A percentile compares a stretch with the other conserved stretches of the same genome.
Evolutionary conservation across 2,888 invertebrate genomes (phyloP).

Genomic region (Ormyrus nitidulus): DNA sequence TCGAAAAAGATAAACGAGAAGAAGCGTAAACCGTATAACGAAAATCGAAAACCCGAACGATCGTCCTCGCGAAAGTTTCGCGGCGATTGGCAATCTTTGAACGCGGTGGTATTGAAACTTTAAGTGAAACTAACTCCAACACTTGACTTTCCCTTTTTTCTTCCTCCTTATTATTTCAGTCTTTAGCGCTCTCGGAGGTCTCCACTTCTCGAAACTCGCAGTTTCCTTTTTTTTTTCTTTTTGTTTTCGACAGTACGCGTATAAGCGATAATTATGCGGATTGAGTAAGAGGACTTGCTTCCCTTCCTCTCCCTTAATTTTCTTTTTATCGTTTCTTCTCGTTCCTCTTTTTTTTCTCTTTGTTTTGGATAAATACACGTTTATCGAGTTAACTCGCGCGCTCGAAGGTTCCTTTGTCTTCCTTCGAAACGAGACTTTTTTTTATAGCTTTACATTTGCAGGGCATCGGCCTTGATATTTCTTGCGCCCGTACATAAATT

Average conservation of each 20-base stretch:
- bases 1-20: background rate
- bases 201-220: conserved; percentile 2
- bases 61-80: background rate
- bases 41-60: background rate
- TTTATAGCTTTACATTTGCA: conserved; percentile 31
- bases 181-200: conserved; percentile 12
- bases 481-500: conserved; percentile 20
- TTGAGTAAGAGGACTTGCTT: conserved; percentile 29
- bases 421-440: conserved; percentile 27
- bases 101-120: conserved; percentile 36
- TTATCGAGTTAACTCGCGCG: conserved; percentile 30
- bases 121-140: conserved; percentile 38
- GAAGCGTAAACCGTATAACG: no score
- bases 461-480: conserved; percentile 47
- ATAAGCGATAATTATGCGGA: conserved; percentile 53
- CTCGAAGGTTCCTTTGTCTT: conserved; percentile 41
- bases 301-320: conserved; percentile 11
- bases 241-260: conserved; percentile 43
- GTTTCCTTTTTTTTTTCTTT: conserved; percentile 11
- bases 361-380: conserved; percentile 20
- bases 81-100: conserved; percentile 35
- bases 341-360: background rate
- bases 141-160: conserved; percentile 47
- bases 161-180: conserved; percentile 29
- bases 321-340: background rate